phyloP scores from a whole-genome alignment of 2,797 vertebrate genomes.

The Varecia variegata region DNA sequence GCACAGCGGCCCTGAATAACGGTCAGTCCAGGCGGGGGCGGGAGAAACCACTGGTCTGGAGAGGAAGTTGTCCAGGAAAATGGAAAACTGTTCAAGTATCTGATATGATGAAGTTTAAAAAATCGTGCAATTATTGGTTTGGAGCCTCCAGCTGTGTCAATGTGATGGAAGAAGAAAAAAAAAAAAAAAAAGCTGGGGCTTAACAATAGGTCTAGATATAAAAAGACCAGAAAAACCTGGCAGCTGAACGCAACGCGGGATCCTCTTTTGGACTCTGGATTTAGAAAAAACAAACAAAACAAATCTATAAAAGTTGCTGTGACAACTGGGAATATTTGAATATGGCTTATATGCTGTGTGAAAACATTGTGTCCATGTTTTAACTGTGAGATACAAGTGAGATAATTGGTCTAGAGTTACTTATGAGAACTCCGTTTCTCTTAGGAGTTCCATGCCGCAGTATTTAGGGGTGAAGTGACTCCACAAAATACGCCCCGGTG shows the following conservation, averaged over 20 bases:
- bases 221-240: not conserved
- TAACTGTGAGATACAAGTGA: not conserved
- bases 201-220: not conserved
- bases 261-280: not conserved
- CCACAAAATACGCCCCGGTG: not conserved
- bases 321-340: not conserved
- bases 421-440: not conserved
- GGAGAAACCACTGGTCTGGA: accelerated
- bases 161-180: not conserved
- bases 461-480: not conserved
- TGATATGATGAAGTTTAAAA: not conserved
- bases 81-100: not conserved
- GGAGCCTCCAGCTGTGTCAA: not conserved
- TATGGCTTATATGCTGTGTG: not conserved
- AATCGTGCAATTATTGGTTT: no score
- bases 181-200: not conserved
- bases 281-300: not conserved
- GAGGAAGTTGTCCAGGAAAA: not conserved
- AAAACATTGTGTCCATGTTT: not conserved
- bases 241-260: not conserved
- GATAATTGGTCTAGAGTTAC: not conserved
- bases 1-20: no score
- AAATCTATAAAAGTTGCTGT: not conserved
- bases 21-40: no score
- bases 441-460: no score